Evolutionary conservation across 2,113 vertebrate genomes (phyloP).

Genomic region (Orientallactaga bullata): DNA sequence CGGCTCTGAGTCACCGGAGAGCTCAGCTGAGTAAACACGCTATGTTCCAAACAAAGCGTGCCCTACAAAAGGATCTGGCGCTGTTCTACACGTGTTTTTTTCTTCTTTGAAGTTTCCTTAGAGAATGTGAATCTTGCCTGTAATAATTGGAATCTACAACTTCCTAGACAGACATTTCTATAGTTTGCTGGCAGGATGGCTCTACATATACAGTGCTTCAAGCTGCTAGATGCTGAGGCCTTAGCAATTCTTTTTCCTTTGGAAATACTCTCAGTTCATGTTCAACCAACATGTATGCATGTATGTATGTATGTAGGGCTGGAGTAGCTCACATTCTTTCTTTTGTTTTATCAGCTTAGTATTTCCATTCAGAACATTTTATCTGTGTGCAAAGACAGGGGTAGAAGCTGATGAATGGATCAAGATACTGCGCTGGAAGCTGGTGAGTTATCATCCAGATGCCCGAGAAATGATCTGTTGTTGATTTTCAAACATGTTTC

Average conservation of each 20-base stretch:
- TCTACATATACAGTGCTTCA: background rate
- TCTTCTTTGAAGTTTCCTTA: slow-evolving; percentile 26
- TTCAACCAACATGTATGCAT: background rate
- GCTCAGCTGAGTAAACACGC: slow-evolving; percentile 5
- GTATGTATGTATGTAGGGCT: background rate
- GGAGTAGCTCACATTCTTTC: background rate
- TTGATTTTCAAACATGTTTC: background rate
- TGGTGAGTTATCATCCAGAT: slow-evolving; percentile 89
- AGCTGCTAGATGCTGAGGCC: background rate
- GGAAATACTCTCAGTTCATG: background rate
- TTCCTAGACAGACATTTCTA: background rate
- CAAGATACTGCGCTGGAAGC: slow-evolving; percentile 96
- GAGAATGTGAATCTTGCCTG: background rate
- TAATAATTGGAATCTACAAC: background rate
- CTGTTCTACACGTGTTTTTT: background rate
- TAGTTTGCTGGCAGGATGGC: background rate
- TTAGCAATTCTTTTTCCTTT: background rate
- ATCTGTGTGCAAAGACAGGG: slow-evolving; percentile 95
- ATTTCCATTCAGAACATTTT: slow-evolving; percentile 96
- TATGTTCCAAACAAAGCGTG: background rate
- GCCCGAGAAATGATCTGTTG: background rate
- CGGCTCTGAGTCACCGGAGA: background rate
- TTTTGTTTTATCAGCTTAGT: slow-evolving; percentile 90
- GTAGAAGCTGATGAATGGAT: slow-evolving; percentile 99
- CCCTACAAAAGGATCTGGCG: background rate